Base-by-base conservation (phyloP, 2,888 invertebrate species). In the Ectemnius lituratus region DNA sequence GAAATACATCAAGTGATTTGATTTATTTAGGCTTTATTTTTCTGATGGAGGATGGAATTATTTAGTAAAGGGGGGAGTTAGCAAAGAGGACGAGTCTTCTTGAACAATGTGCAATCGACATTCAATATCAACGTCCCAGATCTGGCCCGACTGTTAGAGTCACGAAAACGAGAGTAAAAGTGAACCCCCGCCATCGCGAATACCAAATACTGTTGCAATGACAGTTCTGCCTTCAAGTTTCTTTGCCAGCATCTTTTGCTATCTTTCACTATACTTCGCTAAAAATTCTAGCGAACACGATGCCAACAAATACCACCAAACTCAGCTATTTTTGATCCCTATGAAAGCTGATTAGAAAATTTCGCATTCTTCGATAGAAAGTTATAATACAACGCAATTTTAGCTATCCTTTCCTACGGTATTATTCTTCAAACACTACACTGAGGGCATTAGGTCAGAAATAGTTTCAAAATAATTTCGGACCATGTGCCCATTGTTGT, bases 161-260 rank as follows among this genome's bases (percentile, higher is more conserved):
- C 67, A 75, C 62, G 77, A 77, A 78, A 81, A 81, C 66, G 65
- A 76, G 73, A 79, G 81, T 80, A 80, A 76, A 75, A 79, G 76
- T 69, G 46, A 71, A 14, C 47, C 46, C 23, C 60, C 60, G 23
- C 27, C 18, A 49, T 16, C n/a, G 52, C 16, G 68, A 70, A 56
- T 67, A 11, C 28, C 58, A 64, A 74, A 74, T 47, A n/a, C 62
- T 77, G 62, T 70, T 56, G 65, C 79, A 77, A 77, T 66, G 77
- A 74, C 67, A 70, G 46, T 76, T 65, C 59, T 62, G 67, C 67
- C 56, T 61, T 64, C 64, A 47, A 18, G 49, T 61, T 59, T 69
- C 69, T 78, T 75, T 72, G 62, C 56, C 59, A 46, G 59, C 62
- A 62, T 4, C n/a, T 8, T 46, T 14, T n/a, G 23, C n/a, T 28